phyloP scores from a whole-genome alignment of 2,797 vertebrate species.

The Spinus pinus region DNA sequence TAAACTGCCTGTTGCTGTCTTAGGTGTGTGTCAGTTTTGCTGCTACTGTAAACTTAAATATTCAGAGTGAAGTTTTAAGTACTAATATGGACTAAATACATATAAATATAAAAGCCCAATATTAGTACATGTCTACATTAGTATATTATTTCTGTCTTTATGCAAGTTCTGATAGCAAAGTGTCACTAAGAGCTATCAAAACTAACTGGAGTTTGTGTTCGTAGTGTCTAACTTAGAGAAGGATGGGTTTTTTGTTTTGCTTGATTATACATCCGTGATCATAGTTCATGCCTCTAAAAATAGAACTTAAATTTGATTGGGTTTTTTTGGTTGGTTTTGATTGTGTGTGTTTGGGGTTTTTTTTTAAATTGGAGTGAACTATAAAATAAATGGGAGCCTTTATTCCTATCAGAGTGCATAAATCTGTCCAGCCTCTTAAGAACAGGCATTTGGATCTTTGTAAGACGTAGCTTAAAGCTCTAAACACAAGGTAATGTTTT shows the following conservation, averaged over 20 bases:
- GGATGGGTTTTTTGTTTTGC: rapidly evolving
- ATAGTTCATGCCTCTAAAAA: neutral
- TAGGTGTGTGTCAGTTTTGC: neutral
- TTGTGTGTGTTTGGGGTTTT: neutral
- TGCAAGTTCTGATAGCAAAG: neutral
- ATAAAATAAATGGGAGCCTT: neutral
- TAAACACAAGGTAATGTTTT: neutral
- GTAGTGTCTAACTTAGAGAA: neutral
- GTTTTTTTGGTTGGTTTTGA: neutral
- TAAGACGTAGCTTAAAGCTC: neutral
- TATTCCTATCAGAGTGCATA: neutral
- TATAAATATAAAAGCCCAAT: neutral
- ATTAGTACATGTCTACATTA: neutral
- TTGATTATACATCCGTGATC: neutral
- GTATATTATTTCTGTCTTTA: neutral
- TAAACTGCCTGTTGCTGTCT: neutral
- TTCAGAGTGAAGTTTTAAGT: neutral
- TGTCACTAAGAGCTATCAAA: neutral
- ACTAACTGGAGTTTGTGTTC: neutral
- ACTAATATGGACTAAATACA: neutral
- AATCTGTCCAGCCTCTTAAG: neutral
- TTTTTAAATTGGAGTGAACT: neutral
- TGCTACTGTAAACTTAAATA: neutral
- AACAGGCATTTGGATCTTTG: neutral
- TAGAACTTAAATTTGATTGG: neutral